A percentile compares a stretch with the other conserved stretches of the same genome.
Conservation (phyloP, 2,113 vertebrate species). For the Ibidorhyncha struthersii region DNA sequence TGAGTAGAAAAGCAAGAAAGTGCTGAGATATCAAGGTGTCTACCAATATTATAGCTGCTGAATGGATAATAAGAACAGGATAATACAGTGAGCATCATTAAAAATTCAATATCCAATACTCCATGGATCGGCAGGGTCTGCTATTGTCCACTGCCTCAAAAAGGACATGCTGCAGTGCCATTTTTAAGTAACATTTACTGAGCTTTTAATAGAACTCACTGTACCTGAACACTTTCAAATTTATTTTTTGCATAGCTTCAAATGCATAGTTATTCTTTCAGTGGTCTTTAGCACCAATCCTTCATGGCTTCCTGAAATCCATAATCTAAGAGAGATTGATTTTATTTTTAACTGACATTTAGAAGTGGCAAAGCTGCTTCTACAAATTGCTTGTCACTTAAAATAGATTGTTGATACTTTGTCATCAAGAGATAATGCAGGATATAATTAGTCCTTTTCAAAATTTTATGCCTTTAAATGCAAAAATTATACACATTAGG, state of each 20-base stretch:
- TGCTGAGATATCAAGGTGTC: not conserved
- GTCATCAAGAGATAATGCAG: conserved; percentile 60
- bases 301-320: conserved; percentile 23
- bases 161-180: fast-evolving
- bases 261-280: not conserved
- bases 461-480: conserved; percentile 67
- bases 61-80: not conserved
- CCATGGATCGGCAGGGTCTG: not conserved
- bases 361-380: conserved; percentile 42
- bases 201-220: not conserved
- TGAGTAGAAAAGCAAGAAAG: not conserved
- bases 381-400: conserved; percentile 68
- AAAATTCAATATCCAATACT: not conserved
- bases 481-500: conserved; percentile 67
- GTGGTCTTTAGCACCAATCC: not conserved
- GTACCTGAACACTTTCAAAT: not conserved
- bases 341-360: conserved; percentile 65
- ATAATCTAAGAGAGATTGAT: conserved; percentile 38
- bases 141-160: not conserved
- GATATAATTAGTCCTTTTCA: conserved; percentile 72
- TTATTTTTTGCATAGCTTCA: not conserved
- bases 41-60: not conserved
- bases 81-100: not conserved
- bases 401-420: conserved; percentile 66
- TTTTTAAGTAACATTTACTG: not conserved